phyloP scores from a whole-genome alignment of 2,888 invertebrate species.

The Drosophila birchii region DNA sequence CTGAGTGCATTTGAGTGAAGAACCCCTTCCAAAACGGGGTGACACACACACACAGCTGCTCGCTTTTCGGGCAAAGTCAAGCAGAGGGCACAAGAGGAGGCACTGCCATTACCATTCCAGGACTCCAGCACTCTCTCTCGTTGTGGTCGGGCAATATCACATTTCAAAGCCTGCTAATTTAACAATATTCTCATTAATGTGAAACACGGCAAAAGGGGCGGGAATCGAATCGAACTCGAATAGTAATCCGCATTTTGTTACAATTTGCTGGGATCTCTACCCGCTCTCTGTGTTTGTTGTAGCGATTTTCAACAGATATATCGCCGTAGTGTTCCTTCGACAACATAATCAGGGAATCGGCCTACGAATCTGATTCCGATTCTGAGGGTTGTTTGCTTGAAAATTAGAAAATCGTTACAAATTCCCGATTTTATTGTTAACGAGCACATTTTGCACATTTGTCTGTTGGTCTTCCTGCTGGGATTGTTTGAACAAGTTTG shows the following conservation, averaged over 20 bases:
- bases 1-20: background rate
- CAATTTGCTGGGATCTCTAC: slow-evolving; percentile 58
- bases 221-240: slow-evolving; percentile 35
- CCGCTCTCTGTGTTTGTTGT: slow-evolving; percentile 66
- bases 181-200: slow-evolving; percentile 84
- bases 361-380: slow-evolving; percentile 12
- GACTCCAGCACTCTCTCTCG: slow-evolving; percentile 9
- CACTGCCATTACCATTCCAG: slow-evolving; percentile 9
- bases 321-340: slow-evolving; percentile 6
- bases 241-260: slow-evolving; percentile 80
- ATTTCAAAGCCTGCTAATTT: slow-evolving; percentile 84
- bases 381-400: slow-evolving; percentile 72
- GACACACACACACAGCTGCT: slow-evolving; percentile 63
- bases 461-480: slow-evolving; percentile 56
- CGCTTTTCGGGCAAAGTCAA: slow-evolving; percentile 69
- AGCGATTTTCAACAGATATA: slow-evolving; percentile 79
- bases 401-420: slow-evolving; percentile 84
- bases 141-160: slow-evolving; percentile 82
- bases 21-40: slow-evolving; percentile 26
- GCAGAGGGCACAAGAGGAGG: slow-evolving; percentile 12
- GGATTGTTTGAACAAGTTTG: slow-evolving; percentile 78
- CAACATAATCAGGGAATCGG: slow-evolving; percentile 49
- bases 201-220: slow-evolving; percentile 57
- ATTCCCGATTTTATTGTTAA: slow-evolving; percentile 69
- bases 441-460: slow-evolving; percentile 58